Evolutionary conservation across 2,888 invertebrate genomes (phyloP).

Genomic region (Thyatira batis): DNA sequence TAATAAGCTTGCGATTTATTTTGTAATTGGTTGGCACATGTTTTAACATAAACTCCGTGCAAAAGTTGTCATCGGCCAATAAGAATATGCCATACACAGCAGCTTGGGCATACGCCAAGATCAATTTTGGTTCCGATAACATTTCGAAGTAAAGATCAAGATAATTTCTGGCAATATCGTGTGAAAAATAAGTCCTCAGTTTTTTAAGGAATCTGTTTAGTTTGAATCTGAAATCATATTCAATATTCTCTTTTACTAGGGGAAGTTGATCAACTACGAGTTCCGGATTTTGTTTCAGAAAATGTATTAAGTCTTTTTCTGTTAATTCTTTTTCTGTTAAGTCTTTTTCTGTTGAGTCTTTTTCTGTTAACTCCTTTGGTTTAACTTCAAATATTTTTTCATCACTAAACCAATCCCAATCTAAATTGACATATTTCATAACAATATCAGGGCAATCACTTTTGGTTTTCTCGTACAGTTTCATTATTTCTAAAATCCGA

Average conservation of each 20-base stretch:
- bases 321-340: not conserved
- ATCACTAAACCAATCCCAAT: not conserved
- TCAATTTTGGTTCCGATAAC: not conserved
- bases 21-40: not conserved
- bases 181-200: not conserved
- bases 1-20: not conserved
- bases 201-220: not conserved
- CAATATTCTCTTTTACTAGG: not conserved
- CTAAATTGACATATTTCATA: not conserved
- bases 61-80: not conserved
- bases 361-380: not conserved
- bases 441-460: not conserved
- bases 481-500: not conserved
- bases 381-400: not conserved
- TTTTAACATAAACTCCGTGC: not conserved
- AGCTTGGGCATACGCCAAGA: not conserved
- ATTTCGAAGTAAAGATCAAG: not conserved
- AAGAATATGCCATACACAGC: not conserved
- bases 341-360: no score
- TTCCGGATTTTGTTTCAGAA: not conserved
- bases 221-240: not conserved
- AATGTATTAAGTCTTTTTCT: not conserved
- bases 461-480: not conserved
- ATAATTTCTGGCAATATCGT: not conserved
- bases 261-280: not conserved